Conservation (phyloP, 2,888 invertebrate genomes). For the Hyposoter didymator region DNA sequence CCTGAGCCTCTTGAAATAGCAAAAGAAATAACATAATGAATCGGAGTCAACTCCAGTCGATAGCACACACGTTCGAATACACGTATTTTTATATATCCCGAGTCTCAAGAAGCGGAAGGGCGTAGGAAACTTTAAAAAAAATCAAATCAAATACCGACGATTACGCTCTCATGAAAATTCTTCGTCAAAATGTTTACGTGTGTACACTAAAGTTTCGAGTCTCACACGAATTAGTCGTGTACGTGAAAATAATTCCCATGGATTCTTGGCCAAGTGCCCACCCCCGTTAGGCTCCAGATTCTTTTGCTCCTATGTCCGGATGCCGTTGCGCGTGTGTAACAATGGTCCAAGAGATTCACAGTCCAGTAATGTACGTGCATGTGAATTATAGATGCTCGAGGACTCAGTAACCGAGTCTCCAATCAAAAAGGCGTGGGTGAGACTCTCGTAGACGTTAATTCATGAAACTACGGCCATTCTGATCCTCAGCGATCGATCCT, state of each 20-base stretch:
- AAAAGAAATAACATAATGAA: slow-evolving; percentile 52
- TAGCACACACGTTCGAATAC: slow-evolving; percentile 1
- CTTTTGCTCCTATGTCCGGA: background rate
- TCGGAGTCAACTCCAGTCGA: slow-evolving; percentile 18
- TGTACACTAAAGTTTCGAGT: slow-evolving; percentile 68
- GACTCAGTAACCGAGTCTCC: background rate
- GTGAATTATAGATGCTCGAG: background rate
- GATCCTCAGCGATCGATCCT: background rate
- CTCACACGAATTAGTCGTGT: slow-evolving; percentile 29
- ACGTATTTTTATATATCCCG: slow-evolving; percentile 7
- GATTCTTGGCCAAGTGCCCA: slow-evolving; percentile 51
- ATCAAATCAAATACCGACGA: too few relatives aligned
- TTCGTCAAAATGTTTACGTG: background rate
- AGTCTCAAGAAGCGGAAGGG: background rate
- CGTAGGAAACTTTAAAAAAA: background rate
- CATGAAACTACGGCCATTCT: background rate
- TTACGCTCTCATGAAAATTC: background rate
- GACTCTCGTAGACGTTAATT: background rate
- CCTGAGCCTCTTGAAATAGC: slow-evolving; percentile 54
- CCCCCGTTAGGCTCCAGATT: slow-evolving; percentile 26
- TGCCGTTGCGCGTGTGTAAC: slow-evolving; percentile 14
- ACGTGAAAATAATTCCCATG: slow-evolving; percentile 13
- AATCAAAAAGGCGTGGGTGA: background rate
- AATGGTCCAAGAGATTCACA: slow-evolving; percentile 29
- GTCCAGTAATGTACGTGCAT: background rate